Evolutionary conservation across 2,888 invertebrate species (phyloP), one percentile per base, ranked within the genome.

Genomic region (Bhutanitis thaidina): DNA sequence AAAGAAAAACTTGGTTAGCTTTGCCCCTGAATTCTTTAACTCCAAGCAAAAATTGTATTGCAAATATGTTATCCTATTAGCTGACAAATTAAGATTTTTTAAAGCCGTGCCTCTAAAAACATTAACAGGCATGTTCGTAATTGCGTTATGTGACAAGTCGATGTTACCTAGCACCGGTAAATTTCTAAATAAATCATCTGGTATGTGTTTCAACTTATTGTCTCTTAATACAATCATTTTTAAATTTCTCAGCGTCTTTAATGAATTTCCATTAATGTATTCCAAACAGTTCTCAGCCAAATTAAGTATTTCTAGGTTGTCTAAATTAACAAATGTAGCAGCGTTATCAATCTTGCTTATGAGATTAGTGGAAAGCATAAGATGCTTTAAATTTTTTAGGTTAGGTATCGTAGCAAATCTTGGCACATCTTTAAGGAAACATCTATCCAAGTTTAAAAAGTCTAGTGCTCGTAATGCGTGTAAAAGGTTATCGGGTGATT

Each of bases 11-110:
- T 80, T 81, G 1, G 59, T 68, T 20, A 87, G 53, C 15, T 38
- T 64, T 0, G 69, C 75, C 0, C 84, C 82, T 3, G 74, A 76
- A 55, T 82, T 83, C 39, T 58, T 71, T 1, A 86, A 56, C 35
- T 84, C 82, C 20, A 82, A 62, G 43, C 74, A 77, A 59, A 88
- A 88, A 54, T 87, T 86, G 30, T 77, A 74, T 13, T 65, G 61
- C 25, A 88, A 66, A 64, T 77, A 86, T 0, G 80, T 78, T 16
- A 87, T 72, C 53, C 60, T 76, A 49, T 88, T 87, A 32, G 65
- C 64, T 0, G 80, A 69, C 14, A 88, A 58, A 60, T 86, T 82
- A 14, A 87, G 59, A 53, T 76, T 74, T 52, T 73, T 84, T 3
- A 83, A 52, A 0, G 62, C 63, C 1, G 79, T 73, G 0, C 77